These are phyloP conservation scores for Dasysyrphus tricinctus DNA, from an alignment of 2,888 invertebrate genomes.

Conservation along the genomic window DNA sequence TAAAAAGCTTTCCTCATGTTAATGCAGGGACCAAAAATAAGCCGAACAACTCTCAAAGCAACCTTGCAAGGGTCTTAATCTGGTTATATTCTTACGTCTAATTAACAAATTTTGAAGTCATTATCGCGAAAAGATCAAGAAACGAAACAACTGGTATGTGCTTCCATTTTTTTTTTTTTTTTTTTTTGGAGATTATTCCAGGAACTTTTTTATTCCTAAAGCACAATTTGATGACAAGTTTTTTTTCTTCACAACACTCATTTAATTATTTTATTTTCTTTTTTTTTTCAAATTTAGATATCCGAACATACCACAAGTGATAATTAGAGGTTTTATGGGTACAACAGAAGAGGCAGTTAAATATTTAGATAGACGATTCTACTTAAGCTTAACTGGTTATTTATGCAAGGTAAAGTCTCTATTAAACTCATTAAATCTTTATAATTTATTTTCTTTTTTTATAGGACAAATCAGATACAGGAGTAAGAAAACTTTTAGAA, in stretches of 20 bases:
- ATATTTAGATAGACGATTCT: conserved; percentile 93
- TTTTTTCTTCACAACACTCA: no score
- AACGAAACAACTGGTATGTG: no score
- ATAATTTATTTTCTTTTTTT: neutral
- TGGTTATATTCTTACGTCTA: no score
- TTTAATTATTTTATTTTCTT: neutral
- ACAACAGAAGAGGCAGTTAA: conserved; percentile 91
- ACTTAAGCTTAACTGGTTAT: conserved; percentile 91
- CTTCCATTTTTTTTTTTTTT: no score
- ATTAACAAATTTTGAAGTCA: neutral
- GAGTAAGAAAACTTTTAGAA: conserved; percentile 92
- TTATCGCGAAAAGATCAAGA: no score
- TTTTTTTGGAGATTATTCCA: no score
- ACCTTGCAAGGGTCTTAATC: no score
- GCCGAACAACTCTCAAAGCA: no score
- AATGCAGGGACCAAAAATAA: no score
- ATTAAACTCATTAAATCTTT: neutral
- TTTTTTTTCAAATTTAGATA: conserved; percentile 78
- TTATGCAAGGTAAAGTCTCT: conserved; percentile 81
- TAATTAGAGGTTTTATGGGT: conserved; percentile 96
- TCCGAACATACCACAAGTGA: conserved; percentile 88
- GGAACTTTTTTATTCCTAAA: no score
- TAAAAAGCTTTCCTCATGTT: no score
- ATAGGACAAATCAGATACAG: conserved; percentile 96
- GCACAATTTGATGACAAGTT: no score